phyloP scores from a whole-genome alignment of 1,140 invertebrate genomes.

The Alviniconcha marisindica region DNA sequence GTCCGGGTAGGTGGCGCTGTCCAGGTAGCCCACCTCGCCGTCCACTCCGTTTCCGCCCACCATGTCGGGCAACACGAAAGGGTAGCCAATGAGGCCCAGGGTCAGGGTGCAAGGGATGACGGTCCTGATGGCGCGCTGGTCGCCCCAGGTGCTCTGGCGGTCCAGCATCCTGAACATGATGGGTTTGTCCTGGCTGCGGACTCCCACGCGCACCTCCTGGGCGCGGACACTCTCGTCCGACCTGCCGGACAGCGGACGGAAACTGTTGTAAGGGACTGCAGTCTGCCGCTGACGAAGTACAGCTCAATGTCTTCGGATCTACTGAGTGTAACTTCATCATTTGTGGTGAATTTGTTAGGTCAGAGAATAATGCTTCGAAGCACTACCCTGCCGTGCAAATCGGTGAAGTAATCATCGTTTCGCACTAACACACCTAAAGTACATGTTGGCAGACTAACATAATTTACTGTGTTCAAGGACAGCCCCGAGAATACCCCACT shows the following conservation, averaged over 20 bases:
- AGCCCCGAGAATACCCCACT: too few relatives aligned
- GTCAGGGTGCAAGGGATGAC: conserved; percentile 88
- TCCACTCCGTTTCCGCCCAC: conserved; percentile 89
- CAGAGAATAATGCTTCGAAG: too few relatives aligned
- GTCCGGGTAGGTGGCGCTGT: conserved; percentile 77
- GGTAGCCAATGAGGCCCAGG: conserved; percentile 90
- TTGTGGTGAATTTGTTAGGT: too few relatives aligned
- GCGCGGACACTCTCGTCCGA: conserved; percentile 35
- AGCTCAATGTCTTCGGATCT: too few relatives aligned
- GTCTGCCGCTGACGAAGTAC: too few relatives aligned
- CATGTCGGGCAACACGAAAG: conserved; percentile 92
- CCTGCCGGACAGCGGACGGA: conserved; percentile 8
- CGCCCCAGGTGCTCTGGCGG: conserved; percentile 87
- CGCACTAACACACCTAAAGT: too few relatives aligned
- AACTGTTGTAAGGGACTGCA: too few relatives aligned
- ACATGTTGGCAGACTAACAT: too few relatives aligned
- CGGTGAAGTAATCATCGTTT: too few relatives aligned
- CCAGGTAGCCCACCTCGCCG: conserved; percentile 69
- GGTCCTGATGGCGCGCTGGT: conserved; percentile 87
- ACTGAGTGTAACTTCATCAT: too few relatives aligned
- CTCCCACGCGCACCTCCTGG: conserved; percentile 83
- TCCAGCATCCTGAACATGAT: conserved; percentile 92
- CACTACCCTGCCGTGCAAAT: too few relatives aligned
- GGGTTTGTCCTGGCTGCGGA: conserved; percentile 85
- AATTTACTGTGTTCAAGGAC: too few relatives aligned